phyloP scores from a whole-genome alignment of 2,113 vertebrate species.

The Mohoua ochrocephala region DNA sequence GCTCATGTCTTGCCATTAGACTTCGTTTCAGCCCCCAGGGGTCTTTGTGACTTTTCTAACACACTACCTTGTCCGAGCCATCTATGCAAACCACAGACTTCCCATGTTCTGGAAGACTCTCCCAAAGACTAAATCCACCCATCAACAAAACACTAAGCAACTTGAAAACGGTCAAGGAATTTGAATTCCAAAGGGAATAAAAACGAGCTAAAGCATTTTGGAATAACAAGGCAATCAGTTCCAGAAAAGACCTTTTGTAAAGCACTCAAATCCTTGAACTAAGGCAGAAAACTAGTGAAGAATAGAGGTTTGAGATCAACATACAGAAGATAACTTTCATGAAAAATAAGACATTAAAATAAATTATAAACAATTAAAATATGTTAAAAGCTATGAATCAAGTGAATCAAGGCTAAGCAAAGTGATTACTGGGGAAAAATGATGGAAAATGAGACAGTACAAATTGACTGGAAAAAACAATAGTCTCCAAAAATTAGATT shows the following conservation, averaged over 20 bases:
- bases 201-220: background rate
- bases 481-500: background rate
- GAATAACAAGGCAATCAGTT: background rate
- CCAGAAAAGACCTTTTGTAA: background rate
- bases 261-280: background rate
- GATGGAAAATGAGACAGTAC: background rate
- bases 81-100: background rate
- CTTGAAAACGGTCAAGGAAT: background rate
- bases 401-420: background rate
- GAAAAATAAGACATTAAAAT: background rate
- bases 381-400: background rate
- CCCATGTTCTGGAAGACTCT: background rate
- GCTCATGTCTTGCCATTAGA: background rate
- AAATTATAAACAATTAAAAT: slow-evolving; percentile 6
- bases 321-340: background rate
- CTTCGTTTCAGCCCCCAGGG: background rate
- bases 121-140: background rate
- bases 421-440: background rate
- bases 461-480: background rate
- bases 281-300: background rate
- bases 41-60: background rate
- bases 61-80: background rate
- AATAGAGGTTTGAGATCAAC: background rate
- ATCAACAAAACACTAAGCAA: background rate
- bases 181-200: background rate